Percentiles rank a stretch among this genome's conserved stretches.
Conservation (phyloP, 2,797 vertebrate genomes). For the Pangasius macronema region DNA sequence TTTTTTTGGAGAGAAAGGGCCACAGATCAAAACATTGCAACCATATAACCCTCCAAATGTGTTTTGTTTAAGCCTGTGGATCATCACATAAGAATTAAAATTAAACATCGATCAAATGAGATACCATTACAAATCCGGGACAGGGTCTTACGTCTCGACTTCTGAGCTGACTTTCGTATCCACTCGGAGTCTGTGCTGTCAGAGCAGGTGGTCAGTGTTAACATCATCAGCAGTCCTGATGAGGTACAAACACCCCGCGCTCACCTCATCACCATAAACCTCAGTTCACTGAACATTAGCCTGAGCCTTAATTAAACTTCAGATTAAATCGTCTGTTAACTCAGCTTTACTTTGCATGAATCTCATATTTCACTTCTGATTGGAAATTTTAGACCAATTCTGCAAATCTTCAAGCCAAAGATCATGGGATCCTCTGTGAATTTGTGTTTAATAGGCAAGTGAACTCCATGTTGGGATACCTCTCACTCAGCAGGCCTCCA, state of each 20-base stretch:
- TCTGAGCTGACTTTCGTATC: too few species aligned
- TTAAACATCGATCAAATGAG: too few species aligned
- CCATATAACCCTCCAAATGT: background rate
- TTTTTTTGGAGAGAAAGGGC: background rate
- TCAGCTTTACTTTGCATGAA: background rate
- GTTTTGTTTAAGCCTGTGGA: background rate
- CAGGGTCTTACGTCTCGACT: too few species aligned
- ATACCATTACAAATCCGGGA: too few species aligned
- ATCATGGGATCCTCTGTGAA: conserved; percentile 19
- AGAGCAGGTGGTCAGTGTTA: conserved; percentile 98
- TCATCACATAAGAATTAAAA: background rate
- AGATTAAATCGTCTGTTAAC: background rate
- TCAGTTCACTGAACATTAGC: conserved; percentile 8
- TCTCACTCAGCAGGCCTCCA: conserved; percentile 93
- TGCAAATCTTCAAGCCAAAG: background rate
- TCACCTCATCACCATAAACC: conserved; percentile 1
- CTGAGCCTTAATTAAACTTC: background rate
- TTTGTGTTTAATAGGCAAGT: conserved; percentile 75
- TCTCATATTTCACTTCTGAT: conserved; percentile 5
- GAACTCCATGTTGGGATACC: conserved; percentile 90
- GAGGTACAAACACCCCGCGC: conserved; percentile 77
- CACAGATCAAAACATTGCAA: background rate
- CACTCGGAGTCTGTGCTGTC: conserved; percentile 95
- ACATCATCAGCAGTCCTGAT: conserved; percentile 95
- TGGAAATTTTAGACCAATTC: background rate